Conservation (phyloP, 2,888 invertebrate species). For the Muschampia plurimacula region DNA sequence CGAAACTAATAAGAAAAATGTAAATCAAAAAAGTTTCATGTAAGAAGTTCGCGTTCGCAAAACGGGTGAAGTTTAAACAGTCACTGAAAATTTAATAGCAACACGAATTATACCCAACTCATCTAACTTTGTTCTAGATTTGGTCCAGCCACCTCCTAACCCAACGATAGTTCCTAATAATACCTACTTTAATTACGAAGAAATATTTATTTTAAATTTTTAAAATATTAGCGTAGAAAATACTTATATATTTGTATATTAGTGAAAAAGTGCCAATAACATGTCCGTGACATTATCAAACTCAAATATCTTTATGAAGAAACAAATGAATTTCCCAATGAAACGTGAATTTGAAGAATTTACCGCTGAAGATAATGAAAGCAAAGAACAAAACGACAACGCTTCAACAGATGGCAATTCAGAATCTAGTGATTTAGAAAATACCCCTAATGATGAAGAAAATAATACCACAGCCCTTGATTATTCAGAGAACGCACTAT, state of each 20-base stretch:
- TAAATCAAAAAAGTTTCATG: conserved; percentile 14
- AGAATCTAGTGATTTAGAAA: conserved; percentile 76
- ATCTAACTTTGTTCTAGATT: conserved; percentile 51
- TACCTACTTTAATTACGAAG: conserved; percentile 82
- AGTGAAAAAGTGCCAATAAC: conserved; percentile 54
- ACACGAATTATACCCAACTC: conserved; percentile 25
- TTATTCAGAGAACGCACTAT: conserved; percentile 73
- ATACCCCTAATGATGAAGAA: conserved; percentile 64
- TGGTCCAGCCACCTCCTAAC: conserved; percentile 80
- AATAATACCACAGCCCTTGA: conserved; percentile 64
- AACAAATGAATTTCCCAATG: conserved; percentile 75
- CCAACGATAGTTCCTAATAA: conserved; percentile 86
- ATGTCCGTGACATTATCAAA: conserved; percentile 79
- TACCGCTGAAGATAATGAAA: conserved; percentile 56
- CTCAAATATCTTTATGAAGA: conserved; percentile 73
- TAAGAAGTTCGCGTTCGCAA: conserved; percentile 41
- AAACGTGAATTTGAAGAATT: conserved; percentile 78
- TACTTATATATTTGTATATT: conserved; percentile 62
- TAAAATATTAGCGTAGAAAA: conserved; percentile 62
- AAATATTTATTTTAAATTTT: conserved; percentile 81
- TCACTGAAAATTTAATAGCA: conserved; percentile 36
- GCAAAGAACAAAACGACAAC: conserved; percentile 70
- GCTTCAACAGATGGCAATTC: conserved; percentile 74
- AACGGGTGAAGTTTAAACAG: conserved; percentile 57
- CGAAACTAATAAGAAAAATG: conserved; percentile 15